A percentile compares a stretch with the other conserved stretches of the same genome.
These are phyloP conservation scores for Nansenia antarctica DNA, from an alignment of 2,113 vertebrate genomes.

Conservation along the genomic window DNA sequence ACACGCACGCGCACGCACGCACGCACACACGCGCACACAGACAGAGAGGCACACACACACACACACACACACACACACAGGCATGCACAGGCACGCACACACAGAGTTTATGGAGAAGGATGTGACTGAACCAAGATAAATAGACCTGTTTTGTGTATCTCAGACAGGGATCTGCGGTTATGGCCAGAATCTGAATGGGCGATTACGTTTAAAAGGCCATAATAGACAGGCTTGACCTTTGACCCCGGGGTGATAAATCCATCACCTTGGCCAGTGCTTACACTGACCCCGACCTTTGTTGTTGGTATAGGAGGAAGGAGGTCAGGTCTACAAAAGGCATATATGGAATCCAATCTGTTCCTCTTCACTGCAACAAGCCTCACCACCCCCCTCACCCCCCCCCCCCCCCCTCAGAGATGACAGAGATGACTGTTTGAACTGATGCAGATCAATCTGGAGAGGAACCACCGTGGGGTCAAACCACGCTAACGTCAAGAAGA, in stretches of 20 bases:
- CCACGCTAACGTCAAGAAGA: constrained; percentile 1
- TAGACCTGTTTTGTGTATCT: neutral
- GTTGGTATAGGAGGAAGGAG: neutral
- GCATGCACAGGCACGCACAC: too few species aligned
- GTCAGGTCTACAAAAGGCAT: neutral
- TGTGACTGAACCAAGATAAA: neutral
- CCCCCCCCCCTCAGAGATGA: too few species aligned
- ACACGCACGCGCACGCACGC: too few species aligned
- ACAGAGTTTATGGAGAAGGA: neutral
- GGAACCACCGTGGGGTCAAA: constrained; percentile 4
- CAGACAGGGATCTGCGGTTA: neutral
- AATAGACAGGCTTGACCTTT: neutral
- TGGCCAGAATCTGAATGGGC: neutral
- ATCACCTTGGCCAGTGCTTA: neutral
- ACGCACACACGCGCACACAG: neutral
- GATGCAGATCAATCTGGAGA: neutral
- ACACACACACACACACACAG: too few species aligned
- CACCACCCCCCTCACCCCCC: neutral
- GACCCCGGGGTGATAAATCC: constrained; percentile 14
- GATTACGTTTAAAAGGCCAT: constrained; percentile 1
- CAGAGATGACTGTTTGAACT: neutral
- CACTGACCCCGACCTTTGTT: constrained; percentile 14
- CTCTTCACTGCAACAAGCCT: constrained; percentile 6
- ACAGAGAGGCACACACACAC: too few species aligned
- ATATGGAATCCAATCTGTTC: neutral